A percentile compares a stretch with the other conserved stretches of the same genome.
Conservation (phyloP, 30 jellyfish, hydroid and myxozoan species). For the Clytia hemisphaerica region DNA sequence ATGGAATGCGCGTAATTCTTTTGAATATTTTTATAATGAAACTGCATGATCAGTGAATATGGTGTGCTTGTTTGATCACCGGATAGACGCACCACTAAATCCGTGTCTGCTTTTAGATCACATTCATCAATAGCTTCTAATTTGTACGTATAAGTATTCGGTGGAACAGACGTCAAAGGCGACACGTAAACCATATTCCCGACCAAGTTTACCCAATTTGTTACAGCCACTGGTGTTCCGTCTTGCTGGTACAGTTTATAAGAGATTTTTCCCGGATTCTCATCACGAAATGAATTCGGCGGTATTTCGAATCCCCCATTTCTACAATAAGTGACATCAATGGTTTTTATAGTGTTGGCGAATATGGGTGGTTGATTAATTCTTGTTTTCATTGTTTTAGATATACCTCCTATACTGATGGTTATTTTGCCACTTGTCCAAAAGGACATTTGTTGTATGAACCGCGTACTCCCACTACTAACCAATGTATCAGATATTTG, state of each 20-base stretch:
- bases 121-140: constrained; percentile 57
- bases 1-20: background rate
- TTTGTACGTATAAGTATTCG: constrained; percentile 35
- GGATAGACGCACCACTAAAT: constrained; percentile 16
- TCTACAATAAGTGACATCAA: background rate
- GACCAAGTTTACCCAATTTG: constrained; percentile 48
- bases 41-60: constrained; percentile 6
- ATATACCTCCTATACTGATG: background rate
- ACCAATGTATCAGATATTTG: too few species aligned
- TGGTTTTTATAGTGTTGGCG: too few species aligned
- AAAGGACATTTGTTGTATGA: too few species aligned
- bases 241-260: constrained; percentile 14
- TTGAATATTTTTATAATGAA: background rate
- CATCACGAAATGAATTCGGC: constrained; percentile 56
- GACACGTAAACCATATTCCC: constrained; percentile 29
- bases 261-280: constrained; percentile 6
- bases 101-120: constrained; percentile 42
- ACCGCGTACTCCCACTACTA: too few species aligned
- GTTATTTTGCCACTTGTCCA: constrained; percentile 39
- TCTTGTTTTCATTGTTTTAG: background rate
- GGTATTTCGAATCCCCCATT: constrained; percentile 9
- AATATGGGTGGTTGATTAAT: constrained; percentile 26
- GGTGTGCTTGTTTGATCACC: background rate
- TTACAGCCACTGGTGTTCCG: constrained; percentile 16
- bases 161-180: constrained; percentile 33